phyloP scores from a whole-genome alignment of 35 echinoderm and acorn worm genomes.

The Eucidaris tribuloides region DNA sequence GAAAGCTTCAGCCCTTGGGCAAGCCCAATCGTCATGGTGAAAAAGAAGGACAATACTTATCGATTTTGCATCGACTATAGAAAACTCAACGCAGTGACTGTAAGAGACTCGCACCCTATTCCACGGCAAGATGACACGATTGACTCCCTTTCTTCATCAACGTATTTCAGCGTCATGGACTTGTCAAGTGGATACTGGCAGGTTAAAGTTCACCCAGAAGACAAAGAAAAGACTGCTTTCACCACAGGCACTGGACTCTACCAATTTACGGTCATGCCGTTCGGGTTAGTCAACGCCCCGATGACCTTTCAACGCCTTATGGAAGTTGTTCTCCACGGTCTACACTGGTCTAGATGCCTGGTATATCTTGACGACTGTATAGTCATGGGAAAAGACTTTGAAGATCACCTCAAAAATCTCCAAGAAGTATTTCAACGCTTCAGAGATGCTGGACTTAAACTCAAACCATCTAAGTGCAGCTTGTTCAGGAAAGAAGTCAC shows the following conservation, averaged over 20 bases:
- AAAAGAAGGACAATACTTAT: slow-evolving; percentile 47
- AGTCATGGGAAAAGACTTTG: slow-evolving; percentile 39
- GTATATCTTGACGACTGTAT: slow-evolving; percentile 69
- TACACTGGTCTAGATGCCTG: slow-evolving; percentile 52
- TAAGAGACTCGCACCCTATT: slow-evolving; percentile 32
- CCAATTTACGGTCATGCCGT: slow-evolving; percentile 69
- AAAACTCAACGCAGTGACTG: slow-evolving; percentile 41
- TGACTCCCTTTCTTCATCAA: slow-evolving; percentile 1
- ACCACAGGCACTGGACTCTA: slow-evolving; percentile 51
- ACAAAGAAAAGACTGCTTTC: slow-evolving; percentile 69
- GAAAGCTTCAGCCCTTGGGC: slow-evolving; percentile 44
- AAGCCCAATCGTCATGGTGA: slow-evolving; percentile 55
- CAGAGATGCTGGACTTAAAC: slow-evolving; percentile 33
- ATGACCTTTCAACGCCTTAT: slow-evolving; percentile 66
- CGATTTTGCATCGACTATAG: slow-evolving; percentile 78
- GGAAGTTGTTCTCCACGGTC: slow-evolving; percentile 58
- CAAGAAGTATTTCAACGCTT: slow-evolving; percentile 28
- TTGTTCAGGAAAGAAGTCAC: slow-evolving; percentile 35
- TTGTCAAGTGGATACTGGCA: slow-evolving; percentile 45
- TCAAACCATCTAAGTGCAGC: slow-evolving; percentile 48
- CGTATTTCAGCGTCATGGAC: slow-evolving; percentile 36
- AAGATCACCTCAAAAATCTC: slow-evolving; percentile 41
- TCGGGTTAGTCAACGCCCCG: slow-evolving; percentile 67
- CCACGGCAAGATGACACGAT: slow-evolving; percentile 48
- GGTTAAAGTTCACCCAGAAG: slow-evolving; percentile 19